Percentiles rank a stretch among this genome's conserved stretches.
Conservation (phyloP, 2,797 vertebrate genomes). For the Pempheris klunzingeri region DNA sequence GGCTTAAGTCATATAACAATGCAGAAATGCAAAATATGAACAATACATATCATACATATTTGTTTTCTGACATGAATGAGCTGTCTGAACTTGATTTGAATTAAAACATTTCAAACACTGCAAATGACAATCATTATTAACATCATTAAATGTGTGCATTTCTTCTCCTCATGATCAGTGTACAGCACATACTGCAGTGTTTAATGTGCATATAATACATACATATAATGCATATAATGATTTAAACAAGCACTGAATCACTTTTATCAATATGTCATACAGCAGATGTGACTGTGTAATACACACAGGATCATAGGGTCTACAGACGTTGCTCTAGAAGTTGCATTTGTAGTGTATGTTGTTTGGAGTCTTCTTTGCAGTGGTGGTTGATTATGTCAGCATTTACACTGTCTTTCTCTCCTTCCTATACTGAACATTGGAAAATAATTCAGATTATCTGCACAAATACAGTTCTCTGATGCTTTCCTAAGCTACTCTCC, state of each 20-base stretch:
- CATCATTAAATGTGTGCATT: constrained; percentile 7
- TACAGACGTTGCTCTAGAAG: background rate
- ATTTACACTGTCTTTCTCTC: constrained; percentile 63
- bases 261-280: background rate
- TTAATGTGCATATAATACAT: constrained; percentile 36
- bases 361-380: constrained; percentile 36
- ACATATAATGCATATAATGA: background rate
- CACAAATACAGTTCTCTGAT: constrained; percentile 64
- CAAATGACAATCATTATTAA: constrained; percentile 5
- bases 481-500: constrained; percentile 61
- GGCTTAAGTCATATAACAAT: background rate
- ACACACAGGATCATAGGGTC: background rate
- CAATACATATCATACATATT: background rate
- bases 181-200: constrained; percentile 3
- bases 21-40: constrained; percentile 2
- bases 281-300: background rate
- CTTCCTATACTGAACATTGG: constrained; percentile 59
- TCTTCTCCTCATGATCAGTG: background rate
- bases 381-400: constrained; percentile 71
- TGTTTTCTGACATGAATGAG: background rate
- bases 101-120: background rate
- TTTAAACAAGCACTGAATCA: background rate
- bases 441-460: constrained; percentile 76
- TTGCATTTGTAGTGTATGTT: constrained; percentile 28
- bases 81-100: background rate